A percentile compares a stretch with the other conserved stretches of the same genome.
Evolutionary conservation across 2,797 vertebrate genomes (phyloP).

Genomic region (Scleropages formosus): DNA sequence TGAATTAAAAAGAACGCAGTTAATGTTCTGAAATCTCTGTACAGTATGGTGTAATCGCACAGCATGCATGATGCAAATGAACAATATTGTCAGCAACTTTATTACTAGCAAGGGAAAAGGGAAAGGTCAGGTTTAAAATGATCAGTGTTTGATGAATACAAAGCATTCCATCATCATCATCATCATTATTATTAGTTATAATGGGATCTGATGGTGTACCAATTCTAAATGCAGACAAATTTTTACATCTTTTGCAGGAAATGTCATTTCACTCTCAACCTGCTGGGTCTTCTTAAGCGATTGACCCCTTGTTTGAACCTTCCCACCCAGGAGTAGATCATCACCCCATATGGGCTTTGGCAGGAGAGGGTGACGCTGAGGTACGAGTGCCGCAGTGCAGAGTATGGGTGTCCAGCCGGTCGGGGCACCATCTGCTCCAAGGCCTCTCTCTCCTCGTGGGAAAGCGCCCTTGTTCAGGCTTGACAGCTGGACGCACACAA

Average conservation of each 20-base stretch:
- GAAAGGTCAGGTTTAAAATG: too few species aligned
- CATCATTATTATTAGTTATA: too few species aligned
- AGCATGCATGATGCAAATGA: too few species aligned
- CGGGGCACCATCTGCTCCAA: conserved; percentile 17
- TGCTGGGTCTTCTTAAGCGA: not conserved
- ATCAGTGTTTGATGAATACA: too few species aligned
- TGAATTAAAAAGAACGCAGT: too few species aligned
- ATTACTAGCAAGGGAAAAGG: too few species aligned
- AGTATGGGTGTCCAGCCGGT: not conserved
- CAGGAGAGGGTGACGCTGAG: not conserved
- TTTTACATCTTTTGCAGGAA: not conserved
- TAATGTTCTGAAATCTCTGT: too few species aligned
- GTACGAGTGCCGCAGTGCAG: not conserved
- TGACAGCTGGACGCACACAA: not conserved
- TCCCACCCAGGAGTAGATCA: not conserved
- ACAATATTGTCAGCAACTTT: too few species aligned
- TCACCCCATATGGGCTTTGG: not conserved
- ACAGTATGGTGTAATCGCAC: too few species aligned
- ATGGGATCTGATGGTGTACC: too few species aligned
- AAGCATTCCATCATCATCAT: too few species aligned
- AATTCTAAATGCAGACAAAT: not conserved
- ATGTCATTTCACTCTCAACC: not conserved
- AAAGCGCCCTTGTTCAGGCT: not conserved
- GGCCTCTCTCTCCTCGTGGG: not conserved
- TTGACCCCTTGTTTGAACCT: not conserved